Percentiles rank a stretch among this genome's conserved stretches.
phyloP scores from a whole-genome alignment of 2,797 vertebrate species.

The Thripadectes ignobilis region DNA sequence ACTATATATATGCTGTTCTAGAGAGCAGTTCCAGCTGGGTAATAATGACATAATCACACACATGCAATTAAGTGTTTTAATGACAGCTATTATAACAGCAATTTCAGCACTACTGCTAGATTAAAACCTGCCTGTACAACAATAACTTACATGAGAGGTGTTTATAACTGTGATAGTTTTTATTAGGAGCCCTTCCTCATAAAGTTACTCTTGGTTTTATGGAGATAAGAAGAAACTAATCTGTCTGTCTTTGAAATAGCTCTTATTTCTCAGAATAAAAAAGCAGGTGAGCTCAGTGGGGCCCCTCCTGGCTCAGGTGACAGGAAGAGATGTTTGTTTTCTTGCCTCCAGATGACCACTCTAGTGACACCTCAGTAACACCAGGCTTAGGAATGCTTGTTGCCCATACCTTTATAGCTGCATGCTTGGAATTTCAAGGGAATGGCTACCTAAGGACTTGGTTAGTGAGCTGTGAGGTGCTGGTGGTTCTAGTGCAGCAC shows the following conservation, averaged over 20 bases:
- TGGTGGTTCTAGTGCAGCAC: background rate
- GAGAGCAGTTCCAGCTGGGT: background rate
- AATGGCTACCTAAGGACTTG: background rate
- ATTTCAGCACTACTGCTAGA: background rate
- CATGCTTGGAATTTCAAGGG: background rate
- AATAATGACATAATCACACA: background rate
- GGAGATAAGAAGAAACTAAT: background rate
- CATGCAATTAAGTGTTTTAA: background rate
- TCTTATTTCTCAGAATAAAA: background rate
- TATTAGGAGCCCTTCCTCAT: background rate
- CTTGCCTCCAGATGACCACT: background rate
- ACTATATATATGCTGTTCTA: background rate
- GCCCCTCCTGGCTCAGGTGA: background rate
- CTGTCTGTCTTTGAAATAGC: background rate
- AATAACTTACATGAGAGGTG: background rate
- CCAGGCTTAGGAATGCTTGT: background rate
- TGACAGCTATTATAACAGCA: background rate
- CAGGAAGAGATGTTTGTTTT: background rate
- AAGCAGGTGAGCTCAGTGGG: background rate
- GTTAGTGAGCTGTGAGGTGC: background rate
- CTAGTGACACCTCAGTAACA: background rate
- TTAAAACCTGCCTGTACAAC: background rate
- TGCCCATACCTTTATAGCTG: background rate
- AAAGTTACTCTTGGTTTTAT: background rate
- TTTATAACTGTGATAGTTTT: constrained; percentile 12